Percentiles rank a stretch among this genome's conserved stretches.
These are phyloP conservation scores for Desoria tigrina DNA, from an alignment of 2,888 invertebrate genomes.

Conservation along the genomic window DNA sequence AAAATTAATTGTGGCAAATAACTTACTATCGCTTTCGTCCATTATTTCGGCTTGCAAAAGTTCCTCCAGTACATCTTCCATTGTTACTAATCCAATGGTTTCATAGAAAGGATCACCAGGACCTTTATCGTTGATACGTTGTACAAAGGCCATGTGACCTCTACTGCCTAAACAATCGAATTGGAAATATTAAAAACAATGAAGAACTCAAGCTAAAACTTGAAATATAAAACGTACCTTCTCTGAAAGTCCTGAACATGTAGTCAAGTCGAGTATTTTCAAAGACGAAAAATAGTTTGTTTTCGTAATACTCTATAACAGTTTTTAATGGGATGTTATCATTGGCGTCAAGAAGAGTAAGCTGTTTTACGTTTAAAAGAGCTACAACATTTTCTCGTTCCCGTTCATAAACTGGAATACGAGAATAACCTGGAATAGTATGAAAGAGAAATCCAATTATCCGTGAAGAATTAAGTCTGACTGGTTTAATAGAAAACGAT, in stretches of 20 bases:
- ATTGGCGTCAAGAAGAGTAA: conserved; percentile 97
- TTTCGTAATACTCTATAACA: conserved; percentile 94
- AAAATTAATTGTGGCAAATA: neutral
- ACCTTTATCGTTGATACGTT: conserved; percentile 87
- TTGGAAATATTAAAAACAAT: neutral
- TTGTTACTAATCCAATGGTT: conserved; percentile 89
- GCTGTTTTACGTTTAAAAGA: conserved; percentile 94
- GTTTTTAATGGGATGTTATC: conserved; percentile 95
- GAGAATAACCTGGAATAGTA: conserved; percentile 75
- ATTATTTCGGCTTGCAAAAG: conserved; percentile 96
- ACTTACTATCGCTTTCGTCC: conserved; percentile 94
- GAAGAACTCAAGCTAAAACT: neutral
- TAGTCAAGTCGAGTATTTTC: conserved; percentile 92
- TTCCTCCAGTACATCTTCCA: conserved; percentile 98
- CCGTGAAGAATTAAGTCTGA: no score
- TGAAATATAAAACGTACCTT: conserved; percentile 64
- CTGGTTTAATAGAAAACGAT: neutral
- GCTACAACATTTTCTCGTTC: conserved; percentile 83
- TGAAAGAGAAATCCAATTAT: no score
- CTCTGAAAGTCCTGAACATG: conserved; percentile 96
- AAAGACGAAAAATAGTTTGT: conserved; percentile 92
- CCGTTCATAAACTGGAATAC: conserved; percentile 88
- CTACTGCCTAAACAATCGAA: conserved; percentile 66
- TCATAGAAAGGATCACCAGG: conserved; percentile 94
- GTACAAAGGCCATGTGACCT: conserved; percentile 95